phyloP scores from a whole-genome alignment of 2,888 invertebrate species.

The Eledona agricola region DNA sequence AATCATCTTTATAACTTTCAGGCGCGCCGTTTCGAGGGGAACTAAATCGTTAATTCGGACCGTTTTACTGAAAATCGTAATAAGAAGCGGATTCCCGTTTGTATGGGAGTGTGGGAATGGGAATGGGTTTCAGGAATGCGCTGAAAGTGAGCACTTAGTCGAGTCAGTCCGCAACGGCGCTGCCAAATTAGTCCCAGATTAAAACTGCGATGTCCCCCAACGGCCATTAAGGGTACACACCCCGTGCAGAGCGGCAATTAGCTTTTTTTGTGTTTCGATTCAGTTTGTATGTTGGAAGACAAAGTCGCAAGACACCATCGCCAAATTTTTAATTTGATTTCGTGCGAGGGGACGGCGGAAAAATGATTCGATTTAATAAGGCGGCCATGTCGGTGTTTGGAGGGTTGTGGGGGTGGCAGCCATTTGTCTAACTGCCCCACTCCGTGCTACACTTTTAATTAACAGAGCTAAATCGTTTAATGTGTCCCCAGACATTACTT shows the following conservation, averaged over 20 bases:
- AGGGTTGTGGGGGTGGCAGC: conserved; percentile 48
- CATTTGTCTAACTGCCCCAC: conserved; percentile 59
- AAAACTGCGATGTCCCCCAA: conserved; percentile 61
- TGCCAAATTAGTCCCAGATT: conserved; percentile 62
- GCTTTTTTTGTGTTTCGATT: conserved; percentile 21
- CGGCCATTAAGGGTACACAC: conserved; percentile 60
- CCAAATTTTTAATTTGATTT: not conserved
- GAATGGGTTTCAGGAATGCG: too few species aligned
- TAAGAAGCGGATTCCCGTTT: too few species aligned
- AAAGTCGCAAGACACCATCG: conserved; percentile 6
- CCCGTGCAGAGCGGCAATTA: conserved; percentile 56
- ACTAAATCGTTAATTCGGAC: not conserved
- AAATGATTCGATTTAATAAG: conserved; percentile 29
- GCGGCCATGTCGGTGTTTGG: conserved; percentile 31
- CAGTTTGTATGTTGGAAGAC: not conserved
- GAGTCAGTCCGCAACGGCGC: conserved; percentile 56
- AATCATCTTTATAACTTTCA: conserved; percentile 53
- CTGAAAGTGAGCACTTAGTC: conserved; percentile 43
- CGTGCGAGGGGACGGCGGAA: conserved; percentile 1
- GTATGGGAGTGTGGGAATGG: not conserved
- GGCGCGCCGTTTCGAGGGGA: conserved; percentile 14
- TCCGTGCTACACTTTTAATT: conserved; percentile 64
- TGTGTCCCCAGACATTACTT: conserved; percentile 71
- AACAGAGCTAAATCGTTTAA: conserved; percentile 66
- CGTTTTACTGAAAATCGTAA: too few species aligned